phyloP scores from a whole-genome alignment of 2,113 vertebrate genomes.

The Synchiropus splendidus region DNA sequence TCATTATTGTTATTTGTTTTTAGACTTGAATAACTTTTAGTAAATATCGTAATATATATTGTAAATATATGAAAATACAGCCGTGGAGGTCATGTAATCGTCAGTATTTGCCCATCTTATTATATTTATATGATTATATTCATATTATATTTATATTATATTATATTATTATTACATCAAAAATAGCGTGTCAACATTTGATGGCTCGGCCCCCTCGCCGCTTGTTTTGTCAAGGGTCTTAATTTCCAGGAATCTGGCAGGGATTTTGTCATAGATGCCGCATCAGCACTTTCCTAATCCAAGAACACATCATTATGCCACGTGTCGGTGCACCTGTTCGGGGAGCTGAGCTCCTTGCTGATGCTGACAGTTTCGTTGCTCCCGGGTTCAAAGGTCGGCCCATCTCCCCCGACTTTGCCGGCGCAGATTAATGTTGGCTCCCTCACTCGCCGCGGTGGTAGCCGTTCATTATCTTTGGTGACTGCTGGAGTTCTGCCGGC shows the following conservation, averaged over 20 bases:
- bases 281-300: constrained; percentile 43
- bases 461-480: constrained; percentile 39
- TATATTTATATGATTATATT: no score
- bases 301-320: constrained; percentile 47
- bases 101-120: no score
- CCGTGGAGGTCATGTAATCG: no score
- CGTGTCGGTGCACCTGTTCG: constrained; percentile 40
- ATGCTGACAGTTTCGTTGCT: constrained; percentile 36
- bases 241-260: constrained; percentile 20
- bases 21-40: no score
- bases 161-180: no score
- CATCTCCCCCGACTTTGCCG: constrained; percentile 47
- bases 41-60: no score
- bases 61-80: no score
- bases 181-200: no score
- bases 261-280: constrained; percentile 19
- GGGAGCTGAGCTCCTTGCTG: constrained; percentile 40
- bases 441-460: constrained; percentile 21
- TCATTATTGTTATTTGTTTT: no score
- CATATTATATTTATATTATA: no score
- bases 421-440: constrained; percentile 49
- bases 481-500: constrained; percentile 23
- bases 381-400: constrained; percentile 38
- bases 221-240: constrained; percentile 19
- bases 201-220: neutral